Conservation (phyloP, 2,888 invertebrate species). For the Lottia gigantea region DNA sequence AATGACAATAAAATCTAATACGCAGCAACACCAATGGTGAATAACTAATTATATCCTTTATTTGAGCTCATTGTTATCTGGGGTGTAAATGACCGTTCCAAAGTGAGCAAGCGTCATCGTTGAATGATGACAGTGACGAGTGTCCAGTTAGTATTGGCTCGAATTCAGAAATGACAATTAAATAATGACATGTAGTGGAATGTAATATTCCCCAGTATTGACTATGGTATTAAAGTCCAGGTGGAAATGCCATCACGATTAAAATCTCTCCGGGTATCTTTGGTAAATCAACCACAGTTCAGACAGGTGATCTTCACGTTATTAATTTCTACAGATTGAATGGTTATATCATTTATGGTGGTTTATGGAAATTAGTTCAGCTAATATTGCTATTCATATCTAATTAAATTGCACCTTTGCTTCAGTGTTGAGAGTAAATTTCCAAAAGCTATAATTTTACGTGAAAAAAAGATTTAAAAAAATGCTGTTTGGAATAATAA, state of each 20-base stretch:
- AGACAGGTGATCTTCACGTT: neutral
- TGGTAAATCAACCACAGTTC: neutral
- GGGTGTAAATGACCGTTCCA: slow-evolving; percentile 1
- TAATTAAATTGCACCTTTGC: too few relatives aligned
- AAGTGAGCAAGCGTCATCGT: slow-evolving; percentile 9
- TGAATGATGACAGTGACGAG: slow-evolving; percentile 8
- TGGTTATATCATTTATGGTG: too few relatives aligned
- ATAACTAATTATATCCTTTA: neutral
- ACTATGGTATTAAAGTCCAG: slow-evolving; percentile 2
- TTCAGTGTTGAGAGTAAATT: too few relatives aligned
- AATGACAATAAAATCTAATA: slow-evolving; percentile 7
- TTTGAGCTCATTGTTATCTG: neutral
- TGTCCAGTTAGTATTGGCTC: neutral
- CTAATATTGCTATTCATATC: too few relatives aligned
- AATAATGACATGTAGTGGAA: slow-evolving; percentile 8
- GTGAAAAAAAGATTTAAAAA: too few relatives aligned
- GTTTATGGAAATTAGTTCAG: too few relatives aligned
- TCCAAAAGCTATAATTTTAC: too few relatives aligned
- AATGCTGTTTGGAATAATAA: too few relatives aligned
- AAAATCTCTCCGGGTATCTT: neutral
- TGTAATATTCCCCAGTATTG: neutral
- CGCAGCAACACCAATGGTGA: slow-evolving; percentile 2
- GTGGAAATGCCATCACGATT: neutral
- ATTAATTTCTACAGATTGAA: too few relatives aligned
- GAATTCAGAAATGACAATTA: neutral